Conservation (phyloP, 1,140 invertebrate species). For the Macrobrachium rosenbergii region DNA sequence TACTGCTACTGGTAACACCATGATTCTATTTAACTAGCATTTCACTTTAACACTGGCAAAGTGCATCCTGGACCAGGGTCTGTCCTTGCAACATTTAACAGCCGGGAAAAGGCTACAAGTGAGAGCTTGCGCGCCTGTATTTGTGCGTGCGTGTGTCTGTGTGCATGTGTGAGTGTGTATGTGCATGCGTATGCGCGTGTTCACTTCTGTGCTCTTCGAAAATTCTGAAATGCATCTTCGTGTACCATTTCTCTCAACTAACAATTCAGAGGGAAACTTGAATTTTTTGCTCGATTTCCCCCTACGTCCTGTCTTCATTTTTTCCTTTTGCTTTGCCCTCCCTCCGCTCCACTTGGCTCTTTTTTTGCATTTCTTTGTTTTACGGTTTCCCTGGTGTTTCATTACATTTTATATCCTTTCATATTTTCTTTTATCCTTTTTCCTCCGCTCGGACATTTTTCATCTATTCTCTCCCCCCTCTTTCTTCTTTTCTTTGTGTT, state of each 20-base stretch:
- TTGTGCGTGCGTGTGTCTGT: neutral
- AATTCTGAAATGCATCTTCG: neutral
- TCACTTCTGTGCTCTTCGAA: neutral
- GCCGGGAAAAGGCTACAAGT: no score
- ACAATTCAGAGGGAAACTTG: neutral
- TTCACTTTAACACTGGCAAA: neutral
- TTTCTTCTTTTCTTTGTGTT: neutral
- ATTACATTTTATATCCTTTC: neutral
- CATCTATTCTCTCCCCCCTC: neutral
- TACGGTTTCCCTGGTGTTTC: neutral
- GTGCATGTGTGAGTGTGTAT: conserved; percentile 10
- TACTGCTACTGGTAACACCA: no score
- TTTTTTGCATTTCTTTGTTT: conserved; percentile 5
- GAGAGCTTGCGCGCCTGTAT: neutral
- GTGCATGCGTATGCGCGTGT: conserved; percentile 1
- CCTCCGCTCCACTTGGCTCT: conserved; percentile 17
- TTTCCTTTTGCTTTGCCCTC: conserved; percentile 28
- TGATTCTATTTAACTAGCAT: no score
- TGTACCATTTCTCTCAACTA: no score
- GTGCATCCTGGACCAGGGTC: neutral
- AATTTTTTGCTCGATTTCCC: neutral
- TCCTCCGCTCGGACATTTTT: conserved; percentile 7
- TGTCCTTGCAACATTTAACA: neutral
- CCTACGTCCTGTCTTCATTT: conserved; percentile 13
- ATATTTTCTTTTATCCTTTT: conserved; percentile 5